Base-by-base conservation (phyloP, 2,888 invertebrate species). In the Spatulosminthurus flaviceps region DNA sequence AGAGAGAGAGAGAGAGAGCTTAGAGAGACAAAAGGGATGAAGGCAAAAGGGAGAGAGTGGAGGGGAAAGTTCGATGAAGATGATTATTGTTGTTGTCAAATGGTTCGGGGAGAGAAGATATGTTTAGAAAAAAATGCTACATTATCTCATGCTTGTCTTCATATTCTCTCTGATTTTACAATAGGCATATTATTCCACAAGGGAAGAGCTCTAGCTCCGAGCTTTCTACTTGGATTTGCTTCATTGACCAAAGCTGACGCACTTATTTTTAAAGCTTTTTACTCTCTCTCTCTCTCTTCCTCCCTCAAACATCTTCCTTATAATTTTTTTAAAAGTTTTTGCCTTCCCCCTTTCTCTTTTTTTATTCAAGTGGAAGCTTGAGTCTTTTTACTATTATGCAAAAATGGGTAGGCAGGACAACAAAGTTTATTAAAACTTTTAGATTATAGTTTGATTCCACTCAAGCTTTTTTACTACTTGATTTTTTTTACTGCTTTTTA, bases 211-310 rank as follows among this genome's bases (percentile, higher is more conserved):
- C n/a, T n/a, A n/a, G n/a, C 4, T 4, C 34, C 34, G 9, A 9
- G 34, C 51, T 51, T 71, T n/a, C n/a, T n/a, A n/a, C n/a, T n/a
- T 43, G 24, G 22, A 21, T 72, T 28, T 26, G 72, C 19, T 72
- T 72, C 72, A 72, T 72, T 72, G 72, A 72, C n/a, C 43, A 51
- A 72, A 72, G 51, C 72, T 43, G 72, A 72, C 43, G 71, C 29
- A n/a, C n/a, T 71, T 41, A 42, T 71, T 71, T 41, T 71, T 41
- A 71, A 42, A 22, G 42, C 42, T 71, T n/a, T n/a, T n/a, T n/a
- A n/a, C n/a, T n/a, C n/a, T n/a, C n/a, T n/a, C n/a, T n/a, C n/a
- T n/a, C n/a, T n/a, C n/a, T n/a, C n/a, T n/a, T 71, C 34, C 34
- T 26, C 51, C 26, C 28, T 51, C 24, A 13, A 9, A 4, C 51